A percentile compares a stretch with the other conserved stretches of the same genome.
Conservation (phyloP, 2,888 invertebrate genomes). For the Drosophila gaucha region DNA sequence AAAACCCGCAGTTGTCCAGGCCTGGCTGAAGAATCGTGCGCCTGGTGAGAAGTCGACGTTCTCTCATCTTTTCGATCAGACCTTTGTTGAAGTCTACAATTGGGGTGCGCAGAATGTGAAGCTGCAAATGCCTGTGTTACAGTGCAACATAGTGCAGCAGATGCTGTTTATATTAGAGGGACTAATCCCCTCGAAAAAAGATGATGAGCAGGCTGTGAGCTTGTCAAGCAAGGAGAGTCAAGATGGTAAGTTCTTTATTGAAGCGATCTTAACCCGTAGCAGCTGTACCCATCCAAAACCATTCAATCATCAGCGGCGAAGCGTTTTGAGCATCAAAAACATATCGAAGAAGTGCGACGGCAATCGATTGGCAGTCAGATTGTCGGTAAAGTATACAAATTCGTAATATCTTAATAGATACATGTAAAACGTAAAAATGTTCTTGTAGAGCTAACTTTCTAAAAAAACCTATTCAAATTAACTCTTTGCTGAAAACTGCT, state of each 20-base stretch:
- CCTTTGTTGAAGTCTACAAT: constrained; percentile 90
- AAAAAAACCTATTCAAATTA: constrained; percentile 1
- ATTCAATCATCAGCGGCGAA: constrained; percentile 70
- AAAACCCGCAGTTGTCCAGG: constrained; percentile 88
- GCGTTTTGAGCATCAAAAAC: constrained; percentile 71
- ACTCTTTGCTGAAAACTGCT: constrained; percentile 43
- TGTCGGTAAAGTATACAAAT: constrained; percentile 82
- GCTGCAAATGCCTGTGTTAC: constrained; percentile 94
- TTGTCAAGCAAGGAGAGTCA: constrained; percentile 85
- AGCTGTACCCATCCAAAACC: constrained; percentile 35
- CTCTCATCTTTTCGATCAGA: constrained; percentile 90
- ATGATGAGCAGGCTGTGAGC: constrained; percentile 86
- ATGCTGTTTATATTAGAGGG: constrained; percentile 94
- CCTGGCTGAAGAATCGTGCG: constrained; percentile 91
- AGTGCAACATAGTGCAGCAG: constrained; percentile 95
- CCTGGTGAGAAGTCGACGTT: constrained; percentile 88
- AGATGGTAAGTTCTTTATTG: constrained; percentile 83
- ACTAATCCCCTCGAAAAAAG: constrained; percentile 90
- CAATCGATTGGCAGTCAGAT: constrained; percentile 78
- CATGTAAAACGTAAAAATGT: constrained; percentile 31
- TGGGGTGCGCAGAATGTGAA: constrained; percentile 94
- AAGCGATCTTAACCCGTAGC: neutral
- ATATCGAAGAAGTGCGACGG: constrained; percentile 69
- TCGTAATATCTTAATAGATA: constrained; percentile 33
- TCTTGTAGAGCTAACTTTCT: constrained; percentile 56